phyloP scores from a whole-genome alignment of 2,797 vertebrate species.

The Glossophaga mutica region DNA sequence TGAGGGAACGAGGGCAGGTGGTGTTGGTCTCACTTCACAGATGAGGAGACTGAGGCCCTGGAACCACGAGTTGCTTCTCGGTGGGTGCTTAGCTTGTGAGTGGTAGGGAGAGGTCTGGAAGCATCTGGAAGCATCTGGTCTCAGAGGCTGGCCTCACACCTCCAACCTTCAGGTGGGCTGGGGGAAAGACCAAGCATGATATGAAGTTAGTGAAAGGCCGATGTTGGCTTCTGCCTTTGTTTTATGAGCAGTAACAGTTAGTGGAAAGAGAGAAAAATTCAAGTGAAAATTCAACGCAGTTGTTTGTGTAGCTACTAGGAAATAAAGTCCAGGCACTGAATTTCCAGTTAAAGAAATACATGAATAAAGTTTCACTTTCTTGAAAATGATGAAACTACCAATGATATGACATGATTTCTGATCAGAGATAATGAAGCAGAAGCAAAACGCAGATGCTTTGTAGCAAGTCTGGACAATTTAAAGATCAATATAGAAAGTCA shows the following conservation, averaged over 20 bases:
- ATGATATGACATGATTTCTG: slow-evolving; percentile 30
- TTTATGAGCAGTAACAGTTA: not conserved
- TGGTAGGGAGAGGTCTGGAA: not conserved
- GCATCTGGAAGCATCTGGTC: not conserved
- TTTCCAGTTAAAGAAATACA: slow-evolving; percentile 64
- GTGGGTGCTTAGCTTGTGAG: not conserved
- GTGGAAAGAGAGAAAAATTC: slow-evolving; percentile 39
- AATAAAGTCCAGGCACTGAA: slow-evolving; percentile 43
- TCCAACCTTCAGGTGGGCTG: not conserved
- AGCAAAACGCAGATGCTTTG: not conserved
- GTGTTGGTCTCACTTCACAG: not conserved
- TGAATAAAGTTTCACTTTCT: slow-evolving; percentile 70
- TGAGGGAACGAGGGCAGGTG: not conserved
- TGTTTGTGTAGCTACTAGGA: not conserved
- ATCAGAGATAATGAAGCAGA: not conserved
- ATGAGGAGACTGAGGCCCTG: not conserved
- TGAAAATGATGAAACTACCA: slow-evolving; percentile 55
- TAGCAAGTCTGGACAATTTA: not conserved
- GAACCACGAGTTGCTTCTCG: no score
- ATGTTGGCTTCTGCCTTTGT: not conserved
- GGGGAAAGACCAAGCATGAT: not conserved
- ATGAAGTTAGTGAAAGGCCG: not conserved
- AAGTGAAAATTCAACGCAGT: slow-evolving; percentile 60
- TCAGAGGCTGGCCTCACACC: not conserved
- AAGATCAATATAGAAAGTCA: not conserved